These are phyloP conservation scores for Magallana angulata DNA, from an alignment of 1,140 invertebrate species.

Conservation along the genomic window DNA sequence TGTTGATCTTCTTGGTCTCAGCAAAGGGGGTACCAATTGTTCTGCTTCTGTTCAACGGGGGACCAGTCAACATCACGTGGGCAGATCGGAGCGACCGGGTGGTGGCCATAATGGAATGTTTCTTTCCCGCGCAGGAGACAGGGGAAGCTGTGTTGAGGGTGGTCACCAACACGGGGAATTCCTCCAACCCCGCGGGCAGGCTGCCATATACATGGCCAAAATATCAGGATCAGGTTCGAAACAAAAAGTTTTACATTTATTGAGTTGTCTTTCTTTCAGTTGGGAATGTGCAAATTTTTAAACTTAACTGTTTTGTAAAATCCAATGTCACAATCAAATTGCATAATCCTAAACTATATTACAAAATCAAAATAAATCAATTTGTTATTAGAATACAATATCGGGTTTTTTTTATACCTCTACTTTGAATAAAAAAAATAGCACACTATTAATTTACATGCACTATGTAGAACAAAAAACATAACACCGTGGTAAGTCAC, in stretches of 20 bases:
- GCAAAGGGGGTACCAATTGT: constrained; percentile 56
- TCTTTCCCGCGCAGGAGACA: constrained; percentile 74
- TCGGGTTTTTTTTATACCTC: too few species aligned
- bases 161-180: constrained; percentile 60
- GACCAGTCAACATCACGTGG: constrained; percentile 72
- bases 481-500: too few species aligned
- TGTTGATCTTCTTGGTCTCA: background rate
- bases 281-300: background rate
- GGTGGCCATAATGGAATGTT: constrained; percentile 73
- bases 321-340: too few species aligned
- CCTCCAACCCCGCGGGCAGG: constrained; percentile 71
- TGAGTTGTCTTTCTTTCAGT: background rate
- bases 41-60: constrained; percentile 74
- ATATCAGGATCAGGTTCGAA: constrained; percentile 61
- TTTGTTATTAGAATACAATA: too few species aligned
- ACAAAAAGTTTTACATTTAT: background rate
- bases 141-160: constrained; percentile 72
- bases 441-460: too few species aligned
- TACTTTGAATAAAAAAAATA: too few species aligned
- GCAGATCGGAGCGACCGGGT: constrained; percentile 61
- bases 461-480: too few species aligned
- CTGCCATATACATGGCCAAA: constrained; percentile 74
- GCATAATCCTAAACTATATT: too few species aligned
- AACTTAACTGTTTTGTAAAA: background rate
- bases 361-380: too few species aligned